phyloP scores from a whole-genome alignment of 1,140 invertebrate genomes.

The Diuraphis noxia region DNA sequence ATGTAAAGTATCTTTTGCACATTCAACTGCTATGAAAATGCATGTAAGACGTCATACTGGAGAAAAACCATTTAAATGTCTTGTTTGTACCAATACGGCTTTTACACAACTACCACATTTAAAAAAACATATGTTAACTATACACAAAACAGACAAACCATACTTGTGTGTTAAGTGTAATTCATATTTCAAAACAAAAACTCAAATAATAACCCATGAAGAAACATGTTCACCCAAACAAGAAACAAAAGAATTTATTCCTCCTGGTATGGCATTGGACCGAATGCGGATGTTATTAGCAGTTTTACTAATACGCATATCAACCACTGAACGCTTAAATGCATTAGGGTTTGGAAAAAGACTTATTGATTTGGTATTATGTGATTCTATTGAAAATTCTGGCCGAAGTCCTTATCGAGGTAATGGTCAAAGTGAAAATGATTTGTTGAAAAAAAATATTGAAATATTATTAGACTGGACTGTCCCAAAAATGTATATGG shows the following conservation, averaged over 20 bases:
- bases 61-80: constrained; percentile 71
- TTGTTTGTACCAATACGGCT: constrained; percentile 64
- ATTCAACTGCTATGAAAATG: constrained; percentile 63
- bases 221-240: constrained; percentile 61
- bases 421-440: constrained; percentile 63
- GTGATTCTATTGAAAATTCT: constrained; percentile 74
- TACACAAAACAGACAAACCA: constrained; percentile 69
- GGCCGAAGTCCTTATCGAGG: constrained; percentile 69
- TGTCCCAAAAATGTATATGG: constrained; percentile 76
- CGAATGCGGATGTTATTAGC: constrained; percentile 77
- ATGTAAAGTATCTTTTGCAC: constrained; percentile 70
- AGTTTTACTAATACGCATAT: constrained; percentile 78
- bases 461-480: constrained; percentile 79
- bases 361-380: constrained; percentile 79
- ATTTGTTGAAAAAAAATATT: constrained; percentile 71
- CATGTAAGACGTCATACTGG: constrained; percentile 70
- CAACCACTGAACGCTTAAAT: constrained; percentile 73
- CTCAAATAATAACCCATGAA: constrained; percentile 69
- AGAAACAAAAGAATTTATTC: constrained; percentile 48
- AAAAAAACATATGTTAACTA: constrained; percentile 67
- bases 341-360: constrained; percentile 80
- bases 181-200: constrained; percentile 77
- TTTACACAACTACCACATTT: constrained; percentile 74
- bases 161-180: constrained; percentile 70
- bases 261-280: constrained; percentile 67